Evolutionary conservation across 2,888 invertebrate species (phyloP).

Genomic region (Drosophila hamatofila): DNA sequence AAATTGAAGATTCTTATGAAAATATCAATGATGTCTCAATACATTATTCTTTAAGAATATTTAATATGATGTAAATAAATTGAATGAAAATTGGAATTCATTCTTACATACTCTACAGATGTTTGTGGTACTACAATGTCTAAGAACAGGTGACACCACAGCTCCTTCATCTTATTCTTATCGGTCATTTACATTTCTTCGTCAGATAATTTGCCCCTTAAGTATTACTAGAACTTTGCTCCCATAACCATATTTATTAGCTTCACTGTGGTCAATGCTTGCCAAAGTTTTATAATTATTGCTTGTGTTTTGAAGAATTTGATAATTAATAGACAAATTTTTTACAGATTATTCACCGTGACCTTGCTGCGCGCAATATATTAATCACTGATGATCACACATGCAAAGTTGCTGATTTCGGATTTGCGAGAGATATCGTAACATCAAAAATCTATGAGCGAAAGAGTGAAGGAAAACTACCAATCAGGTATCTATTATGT

Average conservation of each 20-base stretch:
- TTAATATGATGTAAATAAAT: no score
- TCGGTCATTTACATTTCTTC: neutral
- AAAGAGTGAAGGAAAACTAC: conserved; percentile 92
- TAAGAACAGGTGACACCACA: neutral
- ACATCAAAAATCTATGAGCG: conserved; percentile 95
- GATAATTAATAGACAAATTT: neutral
- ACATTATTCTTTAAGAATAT: neutral
- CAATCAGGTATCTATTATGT: conserved; percentile 87
- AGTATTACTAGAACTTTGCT: no score
- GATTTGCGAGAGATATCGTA: conserved; percentile 95
- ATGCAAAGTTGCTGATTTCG: conserved; percentile 97
- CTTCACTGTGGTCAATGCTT: no score
- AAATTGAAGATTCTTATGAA: no score
- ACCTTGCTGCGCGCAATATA: conserved; percentile 95
- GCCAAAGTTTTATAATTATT: no score
- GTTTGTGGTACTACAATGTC: neutral
- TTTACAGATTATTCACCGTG: conserved; percentile 93
- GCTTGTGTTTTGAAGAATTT: no score
- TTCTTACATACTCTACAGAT: neutral
- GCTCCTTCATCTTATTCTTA: neutral
- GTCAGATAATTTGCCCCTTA: no score
- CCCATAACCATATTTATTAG: no score
- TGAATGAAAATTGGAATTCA: neutral
- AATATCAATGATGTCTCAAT: no score
- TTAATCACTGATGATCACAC: conserved; percentile 94